Evolutionary conservation across 2,888 invertebrate species (phyloP).

Genomic region (Mystacides longicornis): DNA sequence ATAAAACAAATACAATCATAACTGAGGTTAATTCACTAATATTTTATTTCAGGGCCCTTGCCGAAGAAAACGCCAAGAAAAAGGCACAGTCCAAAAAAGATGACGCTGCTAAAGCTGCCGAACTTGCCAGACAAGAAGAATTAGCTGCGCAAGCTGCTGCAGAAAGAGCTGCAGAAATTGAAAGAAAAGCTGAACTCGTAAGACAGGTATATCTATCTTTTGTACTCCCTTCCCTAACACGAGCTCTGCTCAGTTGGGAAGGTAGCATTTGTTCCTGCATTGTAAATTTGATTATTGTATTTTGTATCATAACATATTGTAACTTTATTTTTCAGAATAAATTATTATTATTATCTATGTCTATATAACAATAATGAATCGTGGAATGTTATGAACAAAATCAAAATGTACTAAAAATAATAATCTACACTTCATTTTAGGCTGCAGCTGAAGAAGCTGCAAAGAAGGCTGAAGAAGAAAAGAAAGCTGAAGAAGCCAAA

Average conservation of each 20-base stretch:
- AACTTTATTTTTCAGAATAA: too few species aligned
- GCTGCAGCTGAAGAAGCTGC: neutral
- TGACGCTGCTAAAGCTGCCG: constrained; percentile 44
- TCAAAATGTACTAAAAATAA: too few species aligned
- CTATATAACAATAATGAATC: too few species aligned
- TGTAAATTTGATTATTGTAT: too few species aligned
- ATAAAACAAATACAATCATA: neutral
- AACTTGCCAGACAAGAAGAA: constrained; percentile 42
- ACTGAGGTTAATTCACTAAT: neutral
- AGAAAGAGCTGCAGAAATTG: constrained; percentile 36
- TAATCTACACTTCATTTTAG: neutral
- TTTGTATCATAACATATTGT: too few species aligned
- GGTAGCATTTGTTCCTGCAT: too few species aligned
- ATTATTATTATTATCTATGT: too few species aligned
- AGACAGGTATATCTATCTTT: constrained; percentile 26
- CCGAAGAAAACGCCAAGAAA: constrained; percentile 50
- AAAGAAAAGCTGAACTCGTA: constrained; percentile 29
- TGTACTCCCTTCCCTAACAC: too few species aligned
- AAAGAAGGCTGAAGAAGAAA: constrained; percentile 36
- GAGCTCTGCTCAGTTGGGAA: too few species aligned
- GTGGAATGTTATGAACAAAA: too few species aligned
- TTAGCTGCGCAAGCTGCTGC: constrained; percentile 42
- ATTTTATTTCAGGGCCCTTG: constrained; percentile 44
- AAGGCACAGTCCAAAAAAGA: constrained; percentile 48
- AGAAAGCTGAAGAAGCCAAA: constrained; percentile 40